Evolutionary conservation across 2,113 vertebrate species (phyloP).

Genomic region (Elanus axillaris): DNA sequence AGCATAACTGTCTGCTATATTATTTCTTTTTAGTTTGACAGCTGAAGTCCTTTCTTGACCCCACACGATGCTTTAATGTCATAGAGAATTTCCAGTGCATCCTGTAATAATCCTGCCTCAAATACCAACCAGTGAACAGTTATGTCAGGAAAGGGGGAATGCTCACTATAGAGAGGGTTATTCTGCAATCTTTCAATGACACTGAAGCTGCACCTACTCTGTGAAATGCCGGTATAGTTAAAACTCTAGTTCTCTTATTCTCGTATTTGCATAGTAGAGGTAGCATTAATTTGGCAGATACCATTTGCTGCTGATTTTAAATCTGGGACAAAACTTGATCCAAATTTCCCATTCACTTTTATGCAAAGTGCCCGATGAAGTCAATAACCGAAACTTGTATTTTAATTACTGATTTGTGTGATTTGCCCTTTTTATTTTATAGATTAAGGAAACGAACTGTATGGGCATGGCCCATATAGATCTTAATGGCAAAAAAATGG

Average conservation of each 20-base stretch:
- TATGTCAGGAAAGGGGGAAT: not conserved
- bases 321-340: not conserved
- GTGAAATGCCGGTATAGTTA: not conserved
- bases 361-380: not conserved
- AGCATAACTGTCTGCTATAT: not conserved
- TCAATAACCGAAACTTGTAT: not conserved
- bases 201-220: not conserved
- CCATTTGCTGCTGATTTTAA: not conserved
- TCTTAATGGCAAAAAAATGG: not conserved
- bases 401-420: not conserved
- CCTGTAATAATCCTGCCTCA: not conserved
- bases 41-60: slow-evolving; percentile 17
- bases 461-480: not conserved
- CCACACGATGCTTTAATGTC: not conserved
- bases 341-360: not conserved
- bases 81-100: not conserved
- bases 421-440: not conserved
- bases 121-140: not conserved
- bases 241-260: not conserved
- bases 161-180: not conserved
- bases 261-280: not conserved
- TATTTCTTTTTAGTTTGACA: not conserved
- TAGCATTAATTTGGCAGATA: not conserved
- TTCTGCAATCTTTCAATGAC: not conserved
- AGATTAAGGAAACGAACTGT: not conserved